phyloP scores from a whole-genome alignment of 2,797 vertebrate genomes.

The Coilia nasus region DNA sequence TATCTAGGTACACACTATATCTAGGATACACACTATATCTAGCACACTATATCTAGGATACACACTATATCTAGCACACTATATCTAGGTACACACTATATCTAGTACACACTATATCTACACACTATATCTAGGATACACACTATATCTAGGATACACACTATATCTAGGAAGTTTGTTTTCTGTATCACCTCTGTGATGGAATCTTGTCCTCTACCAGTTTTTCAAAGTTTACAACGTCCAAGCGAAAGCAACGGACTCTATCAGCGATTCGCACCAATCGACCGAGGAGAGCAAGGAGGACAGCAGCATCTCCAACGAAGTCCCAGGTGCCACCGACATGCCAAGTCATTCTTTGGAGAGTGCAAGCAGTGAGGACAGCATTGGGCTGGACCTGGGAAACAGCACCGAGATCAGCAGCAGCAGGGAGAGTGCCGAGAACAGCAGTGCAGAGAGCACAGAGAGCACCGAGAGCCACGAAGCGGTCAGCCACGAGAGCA shows the following conservation, averaged over 20 bases:
- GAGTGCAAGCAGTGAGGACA: constrained; percentile 51
- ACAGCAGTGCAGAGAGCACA: constrained; percentile 24
- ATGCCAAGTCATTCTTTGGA: neutral
- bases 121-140: too few relatives aligned
- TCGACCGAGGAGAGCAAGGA: constrained; percentile 48
- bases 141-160: too few relatives aligned
- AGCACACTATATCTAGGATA: too few relatives aligned
- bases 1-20: too few relatives aligned
- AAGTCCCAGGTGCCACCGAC: constrained; percentile 49
- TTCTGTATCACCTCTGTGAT: neutral
- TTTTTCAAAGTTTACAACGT: constrained; percentile 45
- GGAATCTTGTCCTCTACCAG: neutral
- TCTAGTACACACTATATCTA: too few relatives aligned
- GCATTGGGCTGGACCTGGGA: constrained; percentile 23
- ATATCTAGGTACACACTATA: too few relatives aligned
- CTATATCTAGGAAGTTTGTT: too few relatives aligned
- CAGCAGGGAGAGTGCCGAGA: constrained; percentile 40
- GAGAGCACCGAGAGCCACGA: constrained; percentile 40
- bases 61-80: too few relatives aligned
- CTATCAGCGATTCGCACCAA: neutral
- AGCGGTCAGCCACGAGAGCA: neutral
- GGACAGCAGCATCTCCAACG: constrained; percentile 58
- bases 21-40: too few relatives aligned
- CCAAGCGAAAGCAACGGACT: constrained; percentile 56
- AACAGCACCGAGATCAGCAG: constrained; percentile 50